Evolutionary conservation across 2,113 vertebrate species (phyloP).

Genomic region (Podarcis raffonei): DNA sequence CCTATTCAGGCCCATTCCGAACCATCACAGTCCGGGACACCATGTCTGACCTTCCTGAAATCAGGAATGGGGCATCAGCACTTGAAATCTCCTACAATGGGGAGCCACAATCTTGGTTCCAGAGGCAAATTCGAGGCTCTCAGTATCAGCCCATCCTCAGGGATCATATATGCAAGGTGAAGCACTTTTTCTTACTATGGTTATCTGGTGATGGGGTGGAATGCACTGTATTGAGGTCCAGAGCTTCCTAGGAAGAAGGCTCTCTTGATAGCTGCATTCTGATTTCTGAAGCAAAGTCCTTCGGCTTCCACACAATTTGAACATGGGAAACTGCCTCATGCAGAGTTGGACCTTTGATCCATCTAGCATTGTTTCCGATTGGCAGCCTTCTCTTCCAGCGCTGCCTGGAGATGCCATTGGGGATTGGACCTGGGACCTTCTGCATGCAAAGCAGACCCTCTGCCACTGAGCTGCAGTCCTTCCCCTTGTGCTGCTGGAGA

Average conservation of each 20-base stretch:
- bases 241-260: neutral
- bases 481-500: no score
- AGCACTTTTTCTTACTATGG: rapidly evolving
- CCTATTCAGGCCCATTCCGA: constrained; percentile 89
- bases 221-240: neutral
- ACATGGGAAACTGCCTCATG: no score
- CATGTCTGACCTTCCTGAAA: constrained; percentile 95
- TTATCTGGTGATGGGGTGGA: neutral
- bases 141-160: constrained; percentile 98
- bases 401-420: neutral
- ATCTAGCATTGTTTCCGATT: no score
- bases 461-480: neutral
- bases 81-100: constrained; percentile 95
- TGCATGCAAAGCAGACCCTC: no score
- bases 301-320: neutral
- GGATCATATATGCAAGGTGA: constrained; percentile 97
- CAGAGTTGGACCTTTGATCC: no score
- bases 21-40: constrained; percentile 96
- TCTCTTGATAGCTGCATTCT: no score
- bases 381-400: neutral
- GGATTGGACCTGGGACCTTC: no score
- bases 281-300: neutral
- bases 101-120: constrained; percentile 98
- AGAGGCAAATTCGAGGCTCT: constrained; percentile 92
- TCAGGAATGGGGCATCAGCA: constrained; percentile 88